phyloP scores from a whole-genome alignment of 2,113 vertebrate species.

The Gadus chalcogrammus region DNA sequence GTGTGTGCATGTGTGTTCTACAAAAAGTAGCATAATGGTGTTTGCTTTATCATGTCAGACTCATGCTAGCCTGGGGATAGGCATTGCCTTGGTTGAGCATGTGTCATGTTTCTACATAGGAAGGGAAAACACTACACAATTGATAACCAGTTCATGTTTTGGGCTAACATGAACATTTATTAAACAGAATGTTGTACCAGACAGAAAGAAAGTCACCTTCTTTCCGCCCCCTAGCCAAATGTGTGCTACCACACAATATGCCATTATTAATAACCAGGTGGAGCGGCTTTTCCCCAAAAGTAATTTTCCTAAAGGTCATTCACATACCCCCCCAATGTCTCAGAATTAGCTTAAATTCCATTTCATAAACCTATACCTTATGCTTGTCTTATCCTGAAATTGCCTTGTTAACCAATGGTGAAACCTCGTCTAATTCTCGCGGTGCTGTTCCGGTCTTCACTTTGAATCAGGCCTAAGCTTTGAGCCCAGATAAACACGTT shows the following conservation, averaged over 20 bases:
- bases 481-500: slow-evolving; percentile 50
- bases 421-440: neutral
- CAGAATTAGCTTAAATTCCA: slow-evolving; percentile 27
- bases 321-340: slow-evolving; percentile 28
- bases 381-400: neutral
- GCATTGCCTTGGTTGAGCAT: no score
- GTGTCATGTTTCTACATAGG: no score
- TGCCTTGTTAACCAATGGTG: neutral
- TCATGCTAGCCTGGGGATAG: no score
- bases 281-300: slow-evolving; percentile 19
- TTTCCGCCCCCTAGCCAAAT: slow-evolving; percentile 27
- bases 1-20: no score
- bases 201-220: slow-evolving; percentile 38
- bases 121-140: no score
- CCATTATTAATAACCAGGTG: slow-evolving; percentile 58
- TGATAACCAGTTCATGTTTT: no score
- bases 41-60: no score
- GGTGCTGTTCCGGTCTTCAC: slow-evolving; percentile 14
- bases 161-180: no score
- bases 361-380: slow-evolving; percentile 17
- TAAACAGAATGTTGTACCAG: neutral
- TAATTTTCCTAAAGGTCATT: slow-evolving; percentile 44
- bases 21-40: no score
- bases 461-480: slow-evolving; percentile 40
- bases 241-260: slow-evolving; percentile 28